Percentiles rank a stretch among this genome's conserved stretches.
Conservation (phyloP, 2,888 invertebrate genomes). For the Augiades crinisus region DNA sequence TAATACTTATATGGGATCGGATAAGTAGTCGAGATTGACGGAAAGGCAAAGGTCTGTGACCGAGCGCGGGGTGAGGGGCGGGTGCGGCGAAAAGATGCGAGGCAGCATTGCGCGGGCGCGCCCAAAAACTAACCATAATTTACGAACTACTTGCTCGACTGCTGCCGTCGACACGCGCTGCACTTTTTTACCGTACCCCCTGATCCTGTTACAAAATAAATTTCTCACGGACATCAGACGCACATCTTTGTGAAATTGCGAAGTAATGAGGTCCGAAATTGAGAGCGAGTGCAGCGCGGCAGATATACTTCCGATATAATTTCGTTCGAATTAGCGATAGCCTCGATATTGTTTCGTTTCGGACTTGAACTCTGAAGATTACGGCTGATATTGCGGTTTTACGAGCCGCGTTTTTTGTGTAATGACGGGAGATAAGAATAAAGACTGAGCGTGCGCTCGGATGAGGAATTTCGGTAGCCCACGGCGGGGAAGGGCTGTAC, state of each 20-base stretch:
- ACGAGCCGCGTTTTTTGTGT: slow-evolving; percentile 34
- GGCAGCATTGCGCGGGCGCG: slow-evolving; percentile 74
- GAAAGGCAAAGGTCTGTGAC: slow-evolving; percentile 77
- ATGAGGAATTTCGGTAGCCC: slow-evolving; percentile 70
- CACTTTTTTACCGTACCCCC: slow-evolving; percentile 58
- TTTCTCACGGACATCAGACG: slow-evolving; percentile 73
- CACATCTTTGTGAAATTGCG: slow-evolving; percentile 67
- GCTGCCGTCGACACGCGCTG: slow-evolving; percentile 72
- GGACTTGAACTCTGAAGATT: slow-evolving; percentile 20
- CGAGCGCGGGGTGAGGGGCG: slow-evolving; percentile 47
- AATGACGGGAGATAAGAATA: slow-evolving; percentile 46
- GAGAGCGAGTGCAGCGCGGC: slow-evolving; percentile 44
- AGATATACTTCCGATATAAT: slow-evolving; percentile 43
- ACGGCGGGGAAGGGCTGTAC: slow-evolving; percentile 55
- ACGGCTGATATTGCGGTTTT: slow-evolving; percentile 14
- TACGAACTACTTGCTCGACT: slow-evolving; percentile 76
- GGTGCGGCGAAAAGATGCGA: slow-evolving; percentile 68
- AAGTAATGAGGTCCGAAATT: slow-evolving; percentile 65
- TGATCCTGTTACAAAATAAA: slow-evolving; percentile 73
- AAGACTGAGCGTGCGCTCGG: slow-evolving; percentile 41
- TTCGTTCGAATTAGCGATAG: slow-evolving; percentile 42
- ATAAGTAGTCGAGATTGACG: slow-evolving; percentile 79
- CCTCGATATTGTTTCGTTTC: slow-evolving; percentile 19
- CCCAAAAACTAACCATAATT: slow-evolving; percentile 82
- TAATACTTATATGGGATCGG: slow-evolving; percentile 76